These are phyloP conservation scores for Camelus dromedarius DNA, from an alignment of 2,113 vertebrate genomes.

Conservation along the genomic window DNA sequence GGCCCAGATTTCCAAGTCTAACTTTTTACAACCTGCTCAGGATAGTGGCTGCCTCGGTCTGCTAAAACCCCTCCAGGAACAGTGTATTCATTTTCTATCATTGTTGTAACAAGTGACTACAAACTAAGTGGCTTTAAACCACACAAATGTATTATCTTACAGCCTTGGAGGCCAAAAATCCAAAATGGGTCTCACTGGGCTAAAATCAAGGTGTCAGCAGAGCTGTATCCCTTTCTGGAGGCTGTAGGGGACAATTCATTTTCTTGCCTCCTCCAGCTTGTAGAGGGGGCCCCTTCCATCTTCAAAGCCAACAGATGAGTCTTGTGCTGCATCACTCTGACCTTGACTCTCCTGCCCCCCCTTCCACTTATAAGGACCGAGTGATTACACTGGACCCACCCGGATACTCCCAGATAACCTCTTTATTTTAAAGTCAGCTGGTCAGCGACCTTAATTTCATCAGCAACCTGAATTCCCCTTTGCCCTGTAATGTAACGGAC, in stretches of 20 bases:
- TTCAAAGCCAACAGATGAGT: not conserved
- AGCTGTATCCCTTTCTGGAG: not conserved
- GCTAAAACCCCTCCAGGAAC: not conserved
- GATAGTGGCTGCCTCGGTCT: not conserved
- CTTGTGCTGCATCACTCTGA: not conserved
- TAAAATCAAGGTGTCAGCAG: not conserved
- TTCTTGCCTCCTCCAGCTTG: not conserved
- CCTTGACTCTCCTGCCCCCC: not conserved
- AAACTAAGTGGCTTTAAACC: not conserved
- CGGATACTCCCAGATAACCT: not conserved
- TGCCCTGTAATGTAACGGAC: accelerated
- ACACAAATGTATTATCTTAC: not conserved
- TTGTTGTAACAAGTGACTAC: not conserved
- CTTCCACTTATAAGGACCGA: not conserved
- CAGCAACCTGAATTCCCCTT: not conserved
- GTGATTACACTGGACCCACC: not conserved
- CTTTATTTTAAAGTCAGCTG: not conserved
- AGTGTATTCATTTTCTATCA: not conserved
- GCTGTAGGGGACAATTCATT: not conserved
- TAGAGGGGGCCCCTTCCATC: not conserved
- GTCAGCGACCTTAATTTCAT: not conserved
- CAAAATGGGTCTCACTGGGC: not conserved
- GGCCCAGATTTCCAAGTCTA: not conserved
- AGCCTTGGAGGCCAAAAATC: not conserved
- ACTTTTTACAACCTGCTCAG: not conserved